Evolutionary conservation across 2,113 vertebrate species (phyloP).

Genomic region (Plestiodon gilberti): DNA sequence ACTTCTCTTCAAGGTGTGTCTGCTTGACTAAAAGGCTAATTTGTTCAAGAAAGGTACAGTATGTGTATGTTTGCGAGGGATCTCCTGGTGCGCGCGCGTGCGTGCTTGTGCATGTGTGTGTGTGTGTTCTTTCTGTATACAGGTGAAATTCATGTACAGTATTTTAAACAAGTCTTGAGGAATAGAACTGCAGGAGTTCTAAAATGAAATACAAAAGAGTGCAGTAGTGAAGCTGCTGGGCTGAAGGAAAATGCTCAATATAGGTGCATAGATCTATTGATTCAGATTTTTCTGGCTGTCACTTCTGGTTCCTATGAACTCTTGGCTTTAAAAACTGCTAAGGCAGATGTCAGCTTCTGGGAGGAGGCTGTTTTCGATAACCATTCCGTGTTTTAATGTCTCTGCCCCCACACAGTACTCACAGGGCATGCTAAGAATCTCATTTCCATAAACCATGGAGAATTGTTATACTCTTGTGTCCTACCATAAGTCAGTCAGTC

Average conservation of each 20-base stretch:
- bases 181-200: not conserved
- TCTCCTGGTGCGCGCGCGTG: too few relatives aligned
- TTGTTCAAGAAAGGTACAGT: too few relatives aligned
- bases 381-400: constrained; percentile 1
- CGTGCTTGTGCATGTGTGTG: too few relatives aligned
- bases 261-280: constrained; percentile 26
- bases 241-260: not conserved
- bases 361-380: constrained; percentile 27
- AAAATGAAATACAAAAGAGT: constrained; percentile 11
- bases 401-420: not conserved
- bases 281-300: constrained; percentile 29
- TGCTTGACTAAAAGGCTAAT: too few relatives aligned
- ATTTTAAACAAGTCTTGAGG: not conserved
- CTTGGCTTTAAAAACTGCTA: constrained; percentile 25
- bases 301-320: not conserved
- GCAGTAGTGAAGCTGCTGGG: not conserved
- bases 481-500: constrained; percentile 18
- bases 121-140: too few relatives aligned
- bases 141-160: not conserved
- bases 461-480: not conserved
- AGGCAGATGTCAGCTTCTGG: constrained; percentile 14
- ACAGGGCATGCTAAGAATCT: constrained; percentile 36
- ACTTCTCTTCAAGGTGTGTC: too few relatives aligned
- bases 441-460: not conserved
- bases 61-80: too few relatives aligned